These are phyloP conservation scores for Drosophila obscura DNA, from an alignment of 1,140 invertebrate species.

Conservation along the genomic window DNA sequence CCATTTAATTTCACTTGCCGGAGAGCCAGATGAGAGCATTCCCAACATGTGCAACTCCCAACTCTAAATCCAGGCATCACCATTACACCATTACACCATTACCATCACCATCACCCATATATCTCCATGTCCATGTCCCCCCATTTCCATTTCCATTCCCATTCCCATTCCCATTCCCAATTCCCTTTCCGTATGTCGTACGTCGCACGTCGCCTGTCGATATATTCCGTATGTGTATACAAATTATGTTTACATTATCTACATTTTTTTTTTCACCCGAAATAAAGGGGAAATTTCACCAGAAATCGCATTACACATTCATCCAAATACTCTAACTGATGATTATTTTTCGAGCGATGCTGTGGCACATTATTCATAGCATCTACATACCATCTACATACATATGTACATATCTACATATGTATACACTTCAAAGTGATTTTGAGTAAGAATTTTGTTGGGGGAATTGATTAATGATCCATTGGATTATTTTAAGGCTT, in stretches of 20 bases:
- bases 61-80: no score
- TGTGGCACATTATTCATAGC: no score
- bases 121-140: conserved; percentile 1
- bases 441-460: no score
- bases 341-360: neutral
- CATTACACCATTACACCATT: no score
- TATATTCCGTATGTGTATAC: conserved; percentile 44
- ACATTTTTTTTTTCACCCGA: conserved; percentile 13
- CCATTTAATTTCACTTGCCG: conserved; percentile 5
- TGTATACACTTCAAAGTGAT: no score
- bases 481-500: no score
- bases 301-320: conserved; percentile 5
- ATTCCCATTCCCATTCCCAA: neutral
- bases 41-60: no score
- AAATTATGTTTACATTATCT: conserved; percentile 38
- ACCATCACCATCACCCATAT: neutral
- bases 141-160: neutral
- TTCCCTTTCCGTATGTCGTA: conserved; percentile 23
- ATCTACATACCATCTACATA: no score
- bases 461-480: no score
- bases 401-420: no score
- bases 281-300: conserved; percentile 11
- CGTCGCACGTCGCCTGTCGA: conserved; percentile 42
- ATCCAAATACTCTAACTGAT: conserved; percentile 23
- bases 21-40: no score